Evolutionary conservation across 2,797 vertebrate species (phyloP).

Genomic region (Simalia tracyae): DNA sequence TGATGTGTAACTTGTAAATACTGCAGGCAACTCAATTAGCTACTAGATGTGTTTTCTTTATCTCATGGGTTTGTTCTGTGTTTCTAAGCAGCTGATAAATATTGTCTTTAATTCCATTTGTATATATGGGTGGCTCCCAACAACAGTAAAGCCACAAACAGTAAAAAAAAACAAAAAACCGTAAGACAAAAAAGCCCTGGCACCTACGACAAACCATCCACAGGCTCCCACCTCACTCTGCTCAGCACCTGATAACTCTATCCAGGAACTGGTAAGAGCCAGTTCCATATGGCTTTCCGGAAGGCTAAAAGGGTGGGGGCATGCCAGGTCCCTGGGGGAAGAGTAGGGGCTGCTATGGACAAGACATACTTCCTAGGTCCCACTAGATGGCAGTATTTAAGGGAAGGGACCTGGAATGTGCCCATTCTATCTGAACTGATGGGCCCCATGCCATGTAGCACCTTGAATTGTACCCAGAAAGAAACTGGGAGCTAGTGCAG

Average conservation of each 20-base stretch:
- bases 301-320: too few species aligned
- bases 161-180: background rate
- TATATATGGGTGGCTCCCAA: background rate
- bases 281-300: too few species aligned
- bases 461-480: background rate
- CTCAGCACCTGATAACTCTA: background rate
- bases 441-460: too few species aligned
- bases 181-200: background rate
- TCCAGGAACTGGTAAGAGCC: too few species aligned
- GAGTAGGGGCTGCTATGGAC: too few species aligned
- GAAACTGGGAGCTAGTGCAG: background rate
- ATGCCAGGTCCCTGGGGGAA: too few species aligned
- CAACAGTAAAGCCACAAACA: background rate
- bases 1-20: background rate
- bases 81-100: slow-evolving; percentile 26
- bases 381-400: too few species aligned
- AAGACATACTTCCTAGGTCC: too few species aligned
- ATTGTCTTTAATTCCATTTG: slow-evolving; percentile 11
- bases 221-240: background rate
- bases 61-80: slow-evolving; percentile 25
- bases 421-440: too few species aligned
- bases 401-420: too few species aligned
- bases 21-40: fast-evolving
- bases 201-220: background rate
- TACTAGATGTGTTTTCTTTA: background rate